A percentile compares a stretch with the other conserved stretches of the same genome.
Conservation (phyloP, 2,888 invertebrate species). For the Nephrotoma appendiculata region DNA sequence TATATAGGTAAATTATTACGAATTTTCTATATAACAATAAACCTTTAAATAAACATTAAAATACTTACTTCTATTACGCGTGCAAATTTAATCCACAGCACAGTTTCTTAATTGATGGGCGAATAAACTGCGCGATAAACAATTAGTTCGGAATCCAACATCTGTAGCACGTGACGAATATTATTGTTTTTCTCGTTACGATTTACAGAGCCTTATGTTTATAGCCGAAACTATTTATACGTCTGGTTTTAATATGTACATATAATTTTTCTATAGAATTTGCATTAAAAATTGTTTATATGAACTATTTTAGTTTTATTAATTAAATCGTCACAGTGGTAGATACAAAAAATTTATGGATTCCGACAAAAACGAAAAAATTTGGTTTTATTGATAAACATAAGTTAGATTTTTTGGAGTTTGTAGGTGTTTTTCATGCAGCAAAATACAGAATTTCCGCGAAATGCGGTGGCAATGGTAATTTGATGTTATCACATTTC, state of each 20-base stretch:
- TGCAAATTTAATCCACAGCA: neutral
- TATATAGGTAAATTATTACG: no score
- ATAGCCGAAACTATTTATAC: neutral
- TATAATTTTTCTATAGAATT: neutral
- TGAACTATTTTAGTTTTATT: neutral
- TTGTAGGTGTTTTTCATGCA: neutral
- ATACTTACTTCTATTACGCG: neutral
- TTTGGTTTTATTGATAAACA: neutral
- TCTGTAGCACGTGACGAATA: neutral
- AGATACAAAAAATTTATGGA: neutral
- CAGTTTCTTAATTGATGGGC: neutral
- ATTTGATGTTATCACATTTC: neutral
- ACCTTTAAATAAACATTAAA: neutral
- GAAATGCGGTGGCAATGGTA: neutral
- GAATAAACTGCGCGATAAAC: neutral
- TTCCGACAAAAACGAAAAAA: neutral
- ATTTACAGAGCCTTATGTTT: neutral
- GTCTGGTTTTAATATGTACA: neutral
- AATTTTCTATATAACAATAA: neutral
- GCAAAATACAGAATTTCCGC: neutral
- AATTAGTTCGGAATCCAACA: neutral
- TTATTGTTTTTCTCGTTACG: neutral
- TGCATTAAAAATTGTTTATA: neutral
- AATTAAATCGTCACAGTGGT: neutral
- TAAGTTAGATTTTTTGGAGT: neutral